These are phyloP conservation scores for Cacatua alba DNA, from an alignment of 2,113 vertebrate species.

Conservation along the genomic window DNA sequence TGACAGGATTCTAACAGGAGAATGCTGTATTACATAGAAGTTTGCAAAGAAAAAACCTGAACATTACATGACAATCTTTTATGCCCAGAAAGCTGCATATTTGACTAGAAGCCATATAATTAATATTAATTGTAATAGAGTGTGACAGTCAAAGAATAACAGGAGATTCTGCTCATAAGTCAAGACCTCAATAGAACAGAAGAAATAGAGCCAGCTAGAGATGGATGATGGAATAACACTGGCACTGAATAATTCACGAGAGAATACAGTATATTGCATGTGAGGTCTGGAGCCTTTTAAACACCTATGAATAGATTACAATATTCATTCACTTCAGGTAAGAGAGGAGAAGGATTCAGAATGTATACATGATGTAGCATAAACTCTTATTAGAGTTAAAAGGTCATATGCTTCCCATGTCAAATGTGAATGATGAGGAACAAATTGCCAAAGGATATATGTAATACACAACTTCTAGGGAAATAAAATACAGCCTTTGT, in stretches of 20 bases:
- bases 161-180: constrained; percentile 28
- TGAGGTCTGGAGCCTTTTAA: constrained; percentile 10
- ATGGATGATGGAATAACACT: constrained; percentile 12
- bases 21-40: constrained; percentile 38
- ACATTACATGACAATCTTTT: neutral
- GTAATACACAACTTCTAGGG: neutral
- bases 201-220: constrained; percentile 28
- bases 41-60: constrained; percentile 38
- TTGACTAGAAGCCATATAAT: constrained; percentile 14
- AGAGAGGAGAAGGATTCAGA: neutral
- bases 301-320: neutral
- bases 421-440: constrained; percentile 1
- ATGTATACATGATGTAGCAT: constrained; percentile 12
- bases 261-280: neutral
- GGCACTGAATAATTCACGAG: constrained; percentile 38
- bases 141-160: constrained; percentile 20
- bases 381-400: constrained; percentile 34
- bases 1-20: constrained; percentile 58
- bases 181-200: neutral
- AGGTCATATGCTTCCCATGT: neutral
- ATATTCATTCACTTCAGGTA: neutral
- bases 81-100: neutral
- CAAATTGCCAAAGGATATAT: neutral
- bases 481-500: neutral
- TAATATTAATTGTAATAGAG: constrained; percentile 54